Evolutionary conservation across 30 jellyfish, hydroid and myxozoan genomes (phyloP), one percentile per base, ranked within the genome.

Genomic region (Hydractinia echinata): DNA sequence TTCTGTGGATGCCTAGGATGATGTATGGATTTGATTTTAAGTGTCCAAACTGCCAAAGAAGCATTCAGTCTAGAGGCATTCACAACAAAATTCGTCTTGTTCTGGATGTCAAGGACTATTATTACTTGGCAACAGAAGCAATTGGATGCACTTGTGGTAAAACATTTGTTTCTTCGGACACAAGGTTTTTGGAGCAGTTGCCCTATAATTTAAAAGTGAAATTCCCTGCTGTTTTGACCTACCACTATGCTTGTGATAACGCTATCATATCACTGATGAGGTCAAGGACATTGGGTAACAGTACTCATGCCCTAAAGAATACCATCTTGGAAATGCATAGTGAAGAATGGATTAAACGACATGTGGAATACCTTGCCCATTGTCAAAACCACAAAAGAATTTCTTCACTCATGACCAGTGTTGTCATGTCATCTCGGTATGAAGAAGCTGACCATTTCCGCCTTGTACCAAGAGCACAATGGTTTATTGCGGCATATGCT

Each of bases 151-250:
- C 19, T 4, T 85, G 94, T 76, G 49, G 61, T 3, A 67, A 20
- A 30, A 77, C 84, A 13, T 53, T 53, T n/a, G 58, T 79, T 13
- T 85, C 76, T 18, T 66, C 76, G 53, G 76, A 52, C 79, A 68
- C 76, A 50, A 58, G 81, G 80, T 48, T 85, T 10, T 20, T 85
- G 72, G 84, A 53, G 13, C 94, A 85, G 94, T 61, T 85, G 72
- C 94, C 94, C 19, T 67, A 54, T 19, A 58, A 51, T 52, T 7
- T 83, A 15, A 39, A 64, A 39, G 67, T n/a, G 64, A 53, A 83
- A 44, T 84, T 84, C 51, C 94, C 81, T n/a, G 81, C 81, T 19
- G 81, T 71, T 52, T 74, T 85, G 85, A 77, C 94, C 53, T 67
- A 79, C 72, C 66, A 85, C 76, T 76, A 60, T 77, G 94, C 84